Percentiles rank a stretch among this genome's conserved stretches.
Conservation (phyloP, 2,888 invertebrate genomes). For the Tinea pellionella region DNA sequence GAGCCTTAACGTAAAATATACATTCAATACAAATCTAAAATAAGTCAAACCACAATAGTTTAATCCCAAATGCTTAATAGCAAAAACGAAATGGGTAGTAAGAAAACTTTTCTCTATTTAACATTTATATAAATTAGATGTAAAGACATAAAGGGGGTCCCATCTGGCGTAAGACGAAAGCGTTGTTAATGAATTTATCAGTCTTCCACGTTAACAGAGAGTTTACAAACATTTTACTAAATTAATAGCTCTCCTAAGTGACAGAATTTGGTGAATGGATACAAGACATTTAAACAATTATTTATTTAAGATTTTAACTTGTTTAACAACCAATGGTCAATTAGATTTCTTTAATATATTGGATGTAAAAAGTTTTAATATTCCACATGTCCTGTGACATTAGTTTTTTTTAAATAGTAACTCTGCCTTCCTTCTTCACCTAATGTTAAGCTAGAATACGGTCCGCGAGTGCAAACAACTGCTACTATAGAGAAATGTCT, state of each 20-base stretch:
- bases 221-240: conserved; percentile 13
- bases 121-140: conserved; percentile 6
- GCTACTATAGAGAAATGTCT: too few relatives aligned
- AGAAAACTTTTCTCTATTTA: neutral
- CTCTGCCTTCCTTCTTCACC: too few relatives aligned
- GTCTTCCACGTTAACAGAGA: conserved; percentile 8
- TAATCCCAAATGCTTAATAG: neutral
- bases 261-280: conserved; percentile 13
- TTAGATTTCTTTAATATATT: too few relatives aligned
- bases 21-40: neutral
- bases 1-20: too few relatives aligned
- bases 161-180: conserved; percentile 12
- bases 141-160: conserved; percentile 9
- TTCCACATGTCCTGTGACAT: too few relatives aligned
- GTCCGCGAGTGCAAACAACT: too few relatives aligned
- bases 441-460: too few relatives aligned
- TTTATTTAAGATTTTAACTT: neutral
- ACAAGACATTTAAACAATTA: neutral
- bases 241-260: conserved; percentile 5
- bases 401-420: too few relatives aligned
- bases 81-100: neutral
- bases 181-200: conserved; percentile 13
- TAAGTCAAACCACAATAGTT: neutral
- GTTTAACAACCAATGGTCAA: neutral
- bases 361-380: too few relatives aligned